A percentile compares a stretch with the other conserved stretches of the same genome.
Evolutionary conservation across 2,888 invertebrate genomes (phyloP).

Genomic region (Heliconius ismenius): DNA sequence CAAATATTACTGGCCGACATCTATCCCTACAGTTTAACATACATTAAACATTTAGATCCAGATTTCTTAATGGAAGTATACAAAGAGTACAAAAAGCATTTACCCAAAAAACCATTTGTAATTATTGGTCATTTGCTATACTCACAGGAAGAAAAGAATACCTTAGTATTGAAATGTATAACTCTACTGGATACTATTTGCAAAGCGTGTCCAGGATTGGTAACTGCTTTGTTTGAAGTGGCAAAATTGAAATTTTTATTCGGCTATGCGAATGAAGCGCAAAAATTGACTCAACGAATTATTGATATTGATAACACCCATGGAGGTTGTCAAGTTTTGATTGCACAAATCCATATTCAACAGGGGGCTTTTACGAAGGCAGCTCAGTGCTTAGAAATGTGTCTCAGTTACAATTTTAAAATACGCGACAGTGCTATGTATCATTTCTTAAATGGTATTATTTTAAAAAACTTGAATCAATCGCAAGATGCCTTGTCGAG

Average conservation of each 20-base stretch:
- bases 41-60: slow-evolving; percentile 89
- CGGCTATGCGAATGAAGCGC: slow-evolving; percentile 88
- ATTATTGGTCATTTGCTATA: slow-evolving; percentile 72
- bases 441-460: slow-evolving; percentile 91
- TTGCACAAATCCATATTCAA: slow-evolving; percentile 92
- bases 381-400: slow-evolving; percentile 92
- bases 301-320: slow-evolving; percentile 89
- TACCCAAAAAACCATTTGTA: slow-evolving; percentile 84
- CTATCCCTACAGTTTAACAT: slow-evolving; percentile 87
- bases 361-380: slow-evolving; percentile 88
- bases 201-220: slow-evolving; percentile 91
- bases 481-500: slow-evolving; percentile 87
- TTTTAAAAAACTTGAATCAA: slow-evolving; percentile 88
- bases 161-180: slow-evolving; percentile 80
- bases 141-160: slow-evolving; percentile 72
- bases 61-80: slow-evolving; percentile 91
- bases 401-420: slow-evolving; percentile 95
- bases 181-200: slow-evolving; percentile 87
- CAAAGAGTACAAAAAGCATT: slow-evolving; percentile 87
- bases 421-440: slow-evolving; percentile 95
- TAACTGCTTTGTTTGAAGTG: slow-evolving; percentile 84
- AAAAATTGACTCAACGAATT: slow-evolving; percentile 86
- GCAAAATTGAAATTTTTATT: slow-evolving; percentile 91
- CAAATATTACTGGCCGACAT: slow-evolving; percentile 65
- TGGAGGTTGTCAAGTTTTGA: slow-evolving; percentile 91